Evolutionary conservation across 1,140 invertebrate genomes (phyloP), one percentile per base, ranked within the genome.

Genomic region (Meloidogyne exigua): DNA sequence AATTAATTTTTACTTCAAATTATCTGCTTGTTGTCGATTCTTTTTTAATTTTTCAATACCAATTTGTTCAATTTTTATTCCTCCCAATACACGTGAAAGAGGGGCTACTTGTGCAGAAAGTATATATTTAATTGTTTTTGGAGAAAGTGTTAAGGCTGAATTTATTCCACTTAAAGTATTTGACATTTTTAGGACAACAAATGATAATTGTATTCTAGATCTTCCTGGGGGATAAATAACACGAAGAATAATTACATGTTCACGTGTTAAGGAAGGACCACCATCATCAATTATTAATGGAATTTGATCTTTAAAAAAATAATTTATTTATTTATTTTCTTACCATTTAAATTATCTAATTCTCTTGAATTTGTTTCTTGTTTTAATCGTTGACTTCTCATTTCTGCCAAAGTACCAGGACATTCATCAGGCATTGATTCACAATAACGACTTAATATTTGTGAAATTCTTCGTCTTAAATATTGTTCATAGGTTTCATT

Each of bases 401-500:
- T 1, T 21, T 73, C 71, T n/a, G 71, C 71, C 21, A 73, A 73
- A 23, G 79, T 71, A 13, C 82, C 84, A 15, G 83, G 78, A 70
- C 85, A 87, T 64, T 87, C 84, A 64, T 87, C 78, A n/a, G 81
- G 72, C 67, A 84, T 64, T 12, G 85, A 68, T 49, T 87, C 79
- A 75, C 85, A 87, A 69, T 83, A 87, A 28, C 76, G 72, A 26
- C 83, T 84, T 13, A 87, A 65, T 13, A 87, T 76, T 21, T 78
- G 69, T 12, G 85, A 80, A n/a, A 87, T 81, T 63, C 85, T 68
- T 78, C 86, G 57, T 32, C 87, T 87, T 74, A 87, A 87, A 71
- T 87, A 87, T 62, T 81, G 73, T 73, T 87, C 85, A 75, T 87
- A 87, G 11, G 84, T 76, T 65, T 87, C 85, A 42, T 80, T 82